Evolutionary conservation across 2,113 vertebrate genomes (phyloP).

Genomic region (Elachura formosa): DNA sequence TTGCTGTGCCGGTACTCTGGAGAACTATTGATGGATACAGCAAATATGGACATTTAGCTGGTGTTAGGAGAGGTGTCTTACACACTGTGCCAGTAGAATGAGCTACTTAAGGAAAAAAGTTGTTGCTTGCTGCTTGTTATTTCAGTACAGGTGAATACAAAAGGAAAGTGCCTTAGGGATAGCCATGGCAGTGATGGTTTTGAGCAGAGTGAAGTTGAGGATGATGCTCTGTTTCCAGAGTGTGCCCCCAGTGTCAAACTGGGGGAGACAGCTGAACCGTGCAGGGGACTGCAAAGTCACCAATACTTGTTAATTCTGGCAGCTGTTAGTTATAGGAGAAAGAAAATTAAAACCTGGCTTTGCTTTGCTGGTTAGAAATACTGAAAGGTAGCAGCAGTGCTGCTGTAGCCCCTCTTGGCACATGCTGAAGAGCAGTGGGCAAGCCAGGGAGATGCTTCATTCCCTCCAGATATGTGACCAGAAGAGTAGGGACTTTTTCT

Average conservation of each 20-base stretch:
- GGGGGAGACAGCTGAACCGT: accelerated
- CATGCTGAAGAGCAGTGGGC: not conserved
- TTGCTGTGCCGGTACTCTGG: not conserved
- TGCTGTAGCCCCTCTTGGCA: not conserved
- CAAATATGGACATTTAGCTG: not conserved
- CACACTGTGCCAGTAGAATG: not conserved
- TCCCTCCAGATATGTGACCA: accelerated
- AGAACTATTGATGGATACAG: slow-evolving; percentile 4
- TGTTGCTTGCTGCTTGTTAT: slow-evolving; percentile 16
- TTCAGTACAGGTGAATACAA: not conserved
- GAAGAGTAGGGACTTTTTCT: not conserved
- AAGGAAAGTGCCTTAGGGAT: not conserved
- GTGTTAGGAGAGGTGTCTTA: not conserved
- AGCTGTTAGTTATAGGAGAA: not conserved
- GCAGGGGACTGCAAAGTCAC: not conserved
- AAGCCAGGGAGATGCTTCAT: not conserved
- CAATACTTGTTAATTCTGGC: not conserved
- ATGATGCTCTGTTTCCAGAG: not conserved
- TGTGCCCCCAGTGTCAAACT: accelerated
- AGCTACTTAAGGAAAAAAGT: slow-evolving; percentile 1
- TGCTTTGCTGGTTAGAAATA: not conserved
- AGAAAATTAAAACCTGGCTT: not conserved
- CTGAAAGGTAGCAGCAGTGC: accelerated
- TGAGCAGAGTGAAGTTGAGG: not conserved
- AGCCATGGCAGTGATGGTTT: not conserved